phyloP scores from a whole-genome alignment of 2,888 invertebrate species.

The Trissolcus japonicus region DNA sequence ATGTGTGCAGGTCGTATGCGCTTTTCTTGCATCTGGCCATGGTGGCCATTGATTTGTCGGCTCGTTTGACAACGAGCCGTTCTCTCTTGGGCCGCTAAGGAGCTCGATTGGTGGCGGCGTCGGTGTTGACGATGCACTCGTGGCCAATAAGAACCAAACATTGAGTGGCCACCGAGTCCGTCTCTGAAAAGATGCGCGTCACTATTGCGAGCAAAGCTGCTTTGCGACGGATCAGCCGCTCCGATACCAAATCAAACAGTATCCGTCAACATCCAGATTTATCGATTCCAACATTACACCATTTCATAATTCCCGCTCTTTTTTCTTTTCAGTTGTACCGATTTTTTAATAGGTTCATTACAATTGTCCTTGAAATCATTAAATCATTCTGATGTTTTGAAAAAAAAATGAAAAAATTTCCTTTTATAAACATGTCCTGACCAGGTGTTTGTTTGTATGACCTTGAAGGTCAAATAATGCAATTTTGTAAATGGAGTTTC shows the following conservation, averaged over 20 bases:
- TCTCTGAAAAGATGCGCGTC: constrained; percentile 57
- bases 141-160: constrained; percentile 61
- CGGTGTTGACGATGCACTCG: constrained; percentile 18
- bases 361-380: too few relatives aligned
- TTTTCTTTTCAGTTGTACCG: too few relatives aligned
- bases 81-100: constrained; percentile 1
- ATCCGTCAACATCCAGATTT: constrained; percentile 3
- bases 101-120: constrained; percentile 12
- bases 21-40: constrained; percentile 23
- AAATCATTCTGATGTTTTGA: too few relatives aligned
- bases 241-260: constrained; percentile 14
- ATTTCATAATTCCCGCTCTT: too few relatives aligned
- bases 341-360: too few relatives aligned
- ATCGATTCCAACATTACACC: too few relatives aligned
- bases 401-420: too few relatives aligned
- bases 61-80: constrained; percentile 3
- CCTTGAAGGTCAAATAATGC: too few relatives aligned
- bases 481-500: too few relatives aligned
- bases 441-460: too few relatives aligned
- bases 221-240: constrained; percentile 32
- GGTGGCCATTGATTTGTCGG: constrained; percentile 32
- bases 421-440: too few relatives aligned
- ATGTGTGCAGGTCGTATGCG: constrained; percentile 10
- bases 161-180: constrained; percentile 55
- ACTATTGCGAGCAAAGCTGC: constrained; percentile 56